These are phyloP conservation scores for Delia radicum DNA, from an alignment of 1,140 invertebrate species.

Conservation along the genomic window DNA sequence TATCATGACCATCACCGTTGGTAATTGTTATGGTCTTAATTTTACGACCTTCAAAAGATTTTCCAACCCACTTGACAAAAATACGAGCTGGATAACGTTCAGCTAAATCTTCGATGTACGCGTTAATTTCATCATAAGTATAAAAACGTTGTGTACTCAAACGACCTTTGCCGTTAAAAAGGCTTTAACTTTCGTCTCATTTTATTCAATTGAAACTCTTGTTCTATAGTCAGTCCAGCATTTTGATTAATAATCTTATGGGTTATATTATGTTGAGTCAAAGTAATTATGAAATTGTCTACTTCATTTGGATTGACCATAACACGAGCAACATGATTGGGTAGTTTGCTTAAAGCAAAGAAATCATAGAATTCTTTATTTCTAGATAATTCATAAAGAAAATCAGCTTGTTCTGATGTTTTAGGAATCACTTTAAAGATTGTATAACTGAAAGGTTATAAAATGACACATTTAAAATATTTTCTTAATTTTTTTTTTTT, in stretches of 20 bases:
- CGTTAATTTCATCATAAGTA: constrained; percentile 38
- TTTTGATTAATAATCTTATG: constrained; percentile 35
- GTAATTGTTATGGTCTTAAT: constrained; percentile 61
- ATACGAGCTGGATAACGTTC: constrained; percentile 54
- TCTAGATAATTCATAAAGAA: constrained; percentile 32
- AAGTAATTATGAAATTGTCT: constrained; percentile 29
- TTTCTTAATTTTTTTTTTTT: no score
- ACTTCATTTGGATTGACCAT: no score
- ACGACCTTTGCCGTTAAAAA: constrained; percentile 42
- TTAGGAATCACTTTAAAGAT: no score
- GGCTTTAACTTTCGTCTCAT: constrained; percentile 36
- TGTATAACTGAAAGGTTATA: no score
- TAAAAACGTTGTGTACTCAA: constrained; percentile 44
- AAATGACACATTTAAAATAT: no score
- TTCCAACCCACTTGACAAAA: constrained; percentile 54
- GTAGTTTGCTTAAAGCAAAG: no score
- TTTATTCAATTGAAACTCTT: constrained; percentile 19
- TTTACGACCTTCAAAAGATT: constrained; percentile 57
- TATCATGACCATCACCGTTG: constrained; percentile 38
- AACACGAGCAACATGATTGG: no score
- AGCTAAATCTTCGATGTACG: constrained; percentile 56
- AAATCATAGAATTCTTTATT: no score
- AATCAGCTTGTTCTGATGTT: no score
- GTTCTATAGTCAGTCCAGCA: constrained; percentile 33
- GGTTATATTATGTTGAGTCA: constrained; percentile 27